Evolutionary conservation across 2,113 vertebrate genomes (phyloP), one percentile per base, ranked within the genome.

Genomic region (Meleagris gallopavo): DNA sequence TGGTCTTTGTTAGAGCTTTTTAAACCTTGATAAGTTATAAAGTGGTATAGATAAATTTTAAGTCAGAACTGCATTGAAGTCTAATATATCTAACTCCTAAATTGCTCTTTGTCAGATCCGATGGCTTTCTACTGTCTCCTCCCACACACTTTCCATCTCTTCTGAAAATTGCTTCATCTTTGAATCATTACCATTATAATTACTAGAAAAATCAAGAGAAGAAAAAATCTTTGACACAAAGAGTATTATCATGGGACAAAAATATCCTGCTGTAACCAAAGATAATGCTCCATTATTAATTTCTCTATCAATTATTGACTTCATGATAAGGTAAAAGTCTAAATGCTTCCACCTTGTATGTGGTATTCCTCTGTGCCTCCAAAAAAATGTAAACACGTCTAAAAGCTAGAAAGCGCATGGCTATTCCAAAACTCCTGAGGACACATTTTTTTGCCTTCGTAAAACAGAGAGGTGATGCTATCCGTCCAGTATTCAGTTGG

Each of bases 121-220:
- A 90, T 81, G 91, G 81, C 75, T 96, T 96, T 94, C 92, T 41
- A 34, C 72, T 83, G 94, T 86, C 90, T 96, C 94, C 85, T 94
- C 94, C 96, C 88, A 96, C 92, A 90, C 79, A 78, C 88, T 90
- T 96, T 86, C 94, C 87, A 93, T 95, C 83, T 96, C 86, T 85
- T 72, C 65, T 76, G 91, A 94, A 97, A 96, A 96, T 93, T 95
- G 95, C 90, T 85, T 96, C 85, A 95, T 95, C 88, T 96, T 96
- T 89, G 91, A 96, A 93, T 93, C 94, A 94, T 96, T 95, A 94
- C 86, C 0, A 4, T 90, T 94, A 92, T 94, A 96, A 97, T 96
- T 95, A 94, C 90, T 86, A 69, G 86, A 92, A 91, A 84, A 94
- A 95, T 82, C 90, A 93, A 91, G 82, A 93, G 73, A 64, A 93